Conservation (phyloP, 2,113 vertebrate species). For the Reinhardtius hippoglossoides region DNA sequence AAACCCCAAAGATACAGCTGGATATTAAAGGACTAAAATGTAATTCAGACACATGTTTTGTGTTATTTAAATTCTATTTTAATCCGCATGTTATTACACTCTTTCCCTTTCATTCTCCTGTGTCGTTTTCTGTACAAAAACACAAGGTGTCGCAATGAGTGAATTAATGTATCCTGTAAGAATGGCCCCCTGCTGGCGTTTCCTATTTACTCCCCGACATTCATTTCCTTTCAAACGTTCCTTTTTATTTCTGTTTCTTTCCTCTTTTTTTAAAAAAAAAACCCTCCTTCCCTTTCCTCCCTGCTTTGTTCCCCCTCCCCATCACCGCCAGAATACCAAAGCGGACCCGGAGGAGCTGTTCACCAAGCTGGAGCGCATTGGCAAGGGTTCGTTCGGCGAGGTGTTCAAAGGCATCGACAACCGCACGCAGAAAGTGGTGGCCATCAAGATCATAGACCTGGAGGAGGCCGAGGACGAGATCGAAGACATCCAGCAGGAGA, state of each 20-base stretch:
- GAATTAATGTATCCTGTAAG: conserved; percentile 58
- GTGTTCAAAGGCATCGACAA: conserved; percentile 99
- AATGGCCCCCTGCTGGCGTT: conserved; percentile 54
- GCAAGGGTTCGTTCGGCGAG: conserved; percentile 97
- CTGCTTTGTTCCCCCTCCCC: conserved; percentile 25
- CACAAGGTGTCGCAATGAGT: conserved; percentile 51
- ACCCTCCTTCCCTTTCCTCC: conserved; percentile 9
- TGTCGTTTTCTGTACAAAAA: conserved; percentile 38
- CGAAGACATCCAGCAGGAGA: conserved; percentile 98
- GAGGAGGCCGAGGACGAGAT: conserved; percentile 99
- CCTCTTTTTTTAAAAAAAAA: conserved; percentile 15
- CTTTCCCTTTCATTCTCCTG: conserved; percentile 36
- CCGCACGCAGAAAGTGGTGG: conserved; percentile 97
- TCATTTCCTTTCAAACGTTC: conserved; percentile 47
- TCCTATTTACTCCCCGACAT: conserved; percentile 43
- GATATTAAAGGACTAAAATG: background rate
- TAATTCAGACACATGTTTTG: background rate
- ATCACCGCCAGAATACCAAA: conserved; percentile 85
- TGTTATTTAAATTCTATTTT: conserved; percentile 21
- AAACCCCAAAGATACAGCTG: background rate
- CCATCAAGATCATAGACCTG: conserved; percentile 98
- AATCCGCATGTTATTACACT: conserved; percentile 39
- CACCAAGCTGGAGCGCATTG: conserved; percentile 96
- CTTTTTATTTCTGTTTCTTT: conserved; percentile 33
- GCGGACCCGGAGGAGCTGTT: conserved; percentile 96